Percentiles rank a stretch among this genome's conserved stretches.
Conservation (phyloP, 2,113 vertebrate species). For the Plecotus auritus region DNA sequence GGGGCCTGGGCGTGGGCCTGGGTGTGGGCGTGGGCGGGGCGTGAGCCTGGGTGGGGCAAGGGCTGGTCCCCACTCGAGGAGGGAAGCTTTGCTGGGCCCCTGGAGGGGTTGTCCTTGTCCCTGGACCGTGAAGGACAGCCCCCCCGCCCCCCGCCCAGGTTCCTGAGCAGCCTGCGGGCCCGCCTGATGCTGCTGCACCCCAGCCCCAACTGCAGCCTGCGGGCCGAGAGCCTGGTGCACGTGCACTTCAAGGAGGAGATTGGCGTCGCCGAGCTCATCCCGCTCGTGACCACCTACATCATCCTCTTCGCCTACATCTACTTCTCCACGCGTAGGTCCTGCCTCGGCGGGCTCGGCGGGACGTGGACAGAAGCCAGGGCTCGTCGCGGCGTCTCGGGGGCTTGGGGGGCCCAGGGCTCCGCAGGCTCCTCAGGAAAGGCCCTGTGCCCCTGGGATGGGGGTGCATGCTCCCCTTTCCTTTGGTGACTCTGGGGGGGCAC, state of each 20-base stretch:
- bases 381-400: background rate
- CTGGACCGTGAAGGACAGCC: background rate
- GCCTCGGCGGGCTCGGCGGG: too few relatives aligned
- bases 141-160: conserved; percentile 76
- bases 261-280: conserved; percentile 94
- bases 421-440: background rate
- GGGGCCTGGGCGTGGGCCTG: accelerated
- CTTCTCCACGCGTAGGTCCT: conserved; percentile 95
- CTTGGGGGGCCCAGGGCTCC: background rate
- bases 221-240: conserved; percentile 91
- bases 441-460: background rate
- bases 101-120: background rate
- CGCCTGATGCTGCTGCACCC: conserved; percentile 93
- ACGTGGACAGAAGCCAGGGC: background rate
- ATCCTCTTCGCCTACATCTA: conserved; percentile 99
- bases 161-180: conserved; percentile 90
- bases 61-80: background rate
- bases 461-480: background rate
- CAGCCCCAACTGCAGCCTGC: conserved; percentile 92
- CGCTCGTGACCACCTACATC: conserved; percentile 98
- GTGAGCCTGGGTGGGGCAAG: background rate
- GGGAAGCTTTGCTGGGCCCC: background rate
- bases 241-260: conserved; percentile 99
- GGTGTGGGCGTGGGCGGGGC: background rate
- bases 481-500: background rate